A percentile compares a stretch with the other conserved stretches of the same genome.
Conservation (phyloP, 2,797 vertebrate species). For the Orestias chungarensis region DNA sequence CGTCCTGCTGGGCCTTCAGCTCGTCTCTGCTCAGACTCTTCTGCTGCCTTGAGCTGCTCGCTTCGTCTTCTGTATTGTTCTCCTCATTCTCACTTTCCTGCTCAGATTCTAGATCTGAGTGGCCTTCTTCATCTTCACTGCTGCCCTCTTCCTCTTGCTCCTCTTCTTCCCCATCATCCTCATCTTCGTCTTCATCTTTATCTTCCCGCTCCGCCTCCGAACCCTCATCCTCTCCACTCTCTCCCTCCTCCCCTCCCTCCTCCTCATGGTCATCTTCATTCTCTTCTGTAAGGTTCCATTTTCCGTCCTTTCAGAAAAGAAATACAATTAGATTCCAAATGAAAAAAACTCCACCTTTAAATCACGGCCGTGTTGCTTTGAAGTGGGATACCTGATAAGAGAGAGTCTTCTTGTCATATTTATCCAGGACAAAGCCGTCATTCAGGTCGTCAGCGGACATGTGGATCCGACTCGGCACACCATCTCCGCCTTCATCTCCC, state of each 20-base stretch:
- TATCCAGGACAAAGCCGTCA: constrained; percentile 91
- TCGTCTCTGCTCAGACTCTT: constrained; percentile 52
- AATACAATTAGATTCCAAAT: background rate
- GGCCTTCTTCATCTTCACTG: constrained; percentile 65
- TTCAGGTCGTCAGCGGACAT: constrained; percentile 92
- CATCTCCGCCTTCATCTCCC: constrained; percentile 75
- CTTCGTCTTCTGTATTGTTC: constrained; percentile 15
- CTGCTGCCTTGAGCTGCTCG: constrained; percentile 12
- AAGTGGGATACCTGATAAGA: constrained; percentile 83
- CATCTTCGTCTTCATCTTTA: constrained; percentile 12
- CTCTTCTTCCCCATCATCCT: constrained; percentile 21
- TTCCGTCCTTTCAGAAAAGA: constrained; percentile 83
- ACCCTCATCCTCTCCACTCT: constrained; percentile 26
- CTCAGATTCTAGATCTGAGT: constrained; percentile 71
- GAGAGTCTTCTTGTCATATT: constrained; percentile 84
- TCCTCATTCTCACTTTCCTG: constrained; percentile 75
- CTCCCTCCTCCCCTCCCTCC: constrained; percentile 14
- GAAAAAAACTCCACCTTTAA: background rate
- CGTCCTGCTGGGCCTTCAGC: constrained; percentile 63
- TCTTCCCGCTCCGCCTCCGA: constrained; percentile 14
- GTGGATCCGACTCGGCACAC: constrained; percentile 72
- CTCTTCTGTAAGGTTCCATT: constrained; percentile 76
- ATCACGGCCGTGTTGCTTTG: background rate
- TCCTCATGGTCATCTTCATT: constrained; percentile 31
- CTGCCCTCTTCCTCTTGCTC: constrained; percentile 40